phyloP scores from a whole-genome alignment of 2,888 invertebrate species.

The Podotricha telesiphe region DNA sequence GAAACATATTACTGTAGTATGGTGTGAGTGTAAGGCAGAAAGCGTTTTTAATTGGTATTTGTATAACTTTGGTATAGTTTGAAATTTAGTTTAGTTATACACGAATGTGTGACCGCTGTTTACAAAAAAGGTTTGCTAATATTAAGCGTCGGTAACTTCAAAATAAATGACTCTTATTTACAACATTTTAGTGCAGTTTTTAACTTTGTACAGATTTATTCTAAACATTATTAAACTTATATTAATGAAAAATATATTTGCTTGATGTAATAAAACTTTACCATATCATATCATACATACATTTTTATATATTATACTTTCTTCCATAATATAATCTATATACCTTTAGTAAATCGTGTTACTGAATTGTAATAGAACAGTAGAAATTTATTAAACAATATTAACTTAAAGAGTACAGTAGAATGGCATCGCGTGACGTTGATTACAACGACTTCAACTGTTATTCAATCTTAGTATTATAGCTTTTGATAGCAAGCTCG shows the following conservation, averaged over 20 bases:
- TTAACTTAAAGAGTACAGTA: not conserved
- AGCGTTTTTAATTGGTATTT: not conserved
- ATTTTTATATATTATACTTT: too few species aligned
- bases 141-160: too few species aligned
- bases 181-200: too few species aligned
- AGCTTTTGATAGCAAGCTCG: constrained; percentile 12
- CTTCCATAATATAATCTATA: too few species aligned
- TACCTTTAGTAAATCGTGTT: not conserved
- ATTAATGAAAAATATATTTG: too few species aligned
- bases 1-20: constrained; percentile 51
- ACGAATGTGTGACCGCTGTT: too few species aligned
- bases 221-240: too few species aligned
- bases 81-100: not conserved
- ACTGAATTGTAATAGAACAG: not conserved
- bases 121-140: too few species aligned
- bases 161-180: too few species aligned
- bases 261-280: too few species aligned
- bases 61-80: not conserved
- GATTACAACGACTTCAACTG: constrained; percentile 8
- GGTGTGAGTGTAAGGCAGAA: constrained; percentile 30
- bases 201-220: too few species aligned
- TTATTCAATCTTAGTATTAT: constrained; percentile 18
- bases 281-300: too few species aligned
- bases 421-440: constrained; percentile 16
- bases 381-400: constrained; percentile 9